Percentiles rank a stretch among this genome's conserved stretches.
Conservation (phyloP, 2,113 vertebrate genomes). For the Antechinus flavipes region DNA sequence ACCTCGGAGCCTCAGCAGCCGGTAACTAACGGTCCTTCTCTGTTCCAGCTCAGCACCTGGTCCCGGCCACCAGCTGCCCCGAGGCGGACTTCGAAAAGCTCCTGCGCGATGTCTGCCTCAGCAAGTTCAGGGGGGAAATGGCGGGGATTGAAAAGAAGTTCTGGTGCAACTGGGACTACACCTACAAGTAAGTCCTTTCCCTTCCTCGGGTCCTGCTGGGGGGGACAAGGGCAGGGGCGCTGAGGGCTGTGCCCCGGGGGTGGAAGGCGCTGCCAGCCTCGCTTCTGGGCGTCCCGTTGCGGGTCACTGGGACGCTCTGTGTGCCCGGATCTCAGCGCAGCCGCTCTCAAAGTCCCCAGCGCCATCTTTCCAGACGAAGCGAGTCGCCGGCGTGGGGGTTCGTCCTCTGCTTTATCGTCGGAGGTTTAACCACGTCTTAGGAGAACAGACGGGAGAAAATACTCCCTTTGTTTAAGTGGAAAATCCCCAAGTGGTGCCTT, state of each 20-base stretch:
- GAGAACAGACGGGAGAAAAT: not conserved
- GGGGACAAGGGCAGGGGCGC: not conserved
- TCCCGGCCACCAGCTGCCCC: constrained; percentile 83
- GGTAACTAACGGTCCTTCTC: constrained; percentile 21
- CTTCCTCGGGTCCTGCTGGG: not conserved
- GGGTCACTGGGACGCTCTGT: too few species aligned
- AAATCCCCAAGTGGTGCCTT: not conserved
- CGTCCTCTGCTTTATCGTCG: not conserved
- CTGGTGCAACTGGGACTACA: constrained; percentile 95
- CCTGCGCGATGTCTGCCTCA: constrained; percentile 90
- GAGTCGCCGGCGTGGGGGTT: rapidly evolving
- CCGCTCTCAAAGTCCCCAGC: not conserved
- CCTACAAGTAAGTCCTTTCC: constrained; percentile 87
- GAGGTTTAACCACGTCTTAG: not conserved
- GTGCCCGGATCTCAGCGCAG: not conserved
- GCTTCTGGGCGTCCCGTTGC: not conserved
- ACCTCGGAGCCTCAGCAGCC: too few species aligned
- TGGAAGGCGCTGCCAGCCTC: not conserved
- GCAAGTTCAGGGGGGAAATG: constrained; percentile 91
- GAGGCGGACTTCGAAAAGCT: constrained; percentile 82
- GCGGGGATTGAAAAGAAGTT: constrained; percentile 86
- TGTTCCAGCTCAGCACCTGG: constrained; percentile 84
- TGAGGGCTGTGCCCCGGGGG: too few species aligned
- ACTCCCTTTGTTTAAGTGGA: not conserved
- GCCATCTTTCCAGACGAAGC: not conserved